phyloP scores from a whole-genome alignment of 2,888 invertebrate species.

The Callimorpha dominula region DNA sequence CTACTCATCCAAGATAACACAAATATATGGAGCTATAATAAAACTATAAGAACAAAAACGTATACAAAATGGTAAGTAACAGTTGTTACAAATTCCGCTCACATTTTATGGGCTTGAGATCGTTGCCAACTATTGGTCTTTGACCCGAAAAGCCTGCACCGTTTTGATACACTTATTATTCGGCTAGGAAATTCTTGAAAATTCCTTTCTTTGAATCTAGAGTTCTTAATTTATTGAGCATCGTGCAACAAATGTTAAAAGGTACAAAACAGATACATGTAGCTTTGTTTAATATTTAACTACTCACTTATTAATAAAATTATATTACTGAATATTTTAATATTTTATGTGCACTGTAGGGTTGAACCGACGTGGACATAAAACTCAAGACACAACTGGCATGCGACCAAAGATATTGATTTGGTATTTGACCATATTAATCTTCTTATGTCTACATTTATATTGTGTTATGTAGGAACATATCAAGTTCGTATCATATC shows the following conservation, averaged over 20 bases:
- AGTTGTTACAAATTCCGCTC: conserved; percentile 47
- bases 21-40: conserved; percentile 10
- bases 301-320: background rate
- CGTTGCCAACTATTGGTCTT: conserved; percentile 49
- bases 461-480: too few relatives aligned
- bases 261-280: background rate
- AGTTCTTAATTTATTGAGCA: conserved; percentile 1
- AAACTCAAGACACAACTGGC: too few relatives aligned
- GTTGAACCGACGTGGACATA: too few relatives aligned
- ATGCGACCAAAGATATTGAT: too few relatives aligned
- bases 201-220: conserved; percentile 17
- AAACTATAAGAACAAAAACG: background rate
- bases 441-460: too few relatives aligned
- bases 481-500: too few relatives aligned
- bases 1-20: conserved; percentile 2
- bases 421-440: too few relatives aligned
- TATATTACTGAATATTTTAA: too few relatives aligned
- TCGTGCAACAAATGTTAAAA: conserved; percentile 6
- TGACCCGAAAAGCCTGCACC: conserved; percentile 29
- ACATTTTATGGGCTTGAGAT: conserved; percentile 45
- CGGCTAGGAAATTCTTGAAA: conserved; percentile 15
- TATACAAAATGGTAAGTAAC: conserved; percentile 26
- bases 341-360: too few relatives aligned
- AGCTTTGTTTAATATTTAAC: background rate
- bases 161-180: conserved; percentile 40